Base-by-base conservation (phyloP, 2,113 vertebrate species). In the Seriola rivoliana region DNA sequence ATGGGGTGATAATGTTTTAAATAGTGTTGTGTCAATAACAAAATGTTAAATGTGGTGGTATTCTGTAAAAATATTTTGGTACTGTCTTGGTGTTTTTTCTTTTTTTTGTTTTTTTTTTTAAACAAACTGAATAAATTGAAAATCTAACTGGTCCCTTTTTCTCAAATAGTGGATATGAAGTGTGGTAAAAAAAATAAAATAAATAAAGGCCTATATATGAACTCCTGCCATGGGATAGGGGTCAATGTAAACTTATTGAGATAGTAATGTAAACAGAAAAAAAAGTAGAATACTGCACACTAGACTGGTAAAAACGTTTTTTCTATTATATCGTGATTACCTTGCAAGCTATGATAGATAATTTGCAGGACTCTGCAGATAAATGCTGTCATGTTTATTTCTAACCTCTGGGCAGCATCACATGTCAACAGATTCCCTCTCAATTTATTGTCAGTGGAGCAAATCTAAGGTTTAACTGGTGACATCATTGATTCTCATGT, bases 381-480 rank as follows among this genome's bases (percentile, higher is more conserved):
- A 70, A 65, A 78, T 34, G 36, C 42, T 25, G 64, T 68, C 40
- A 13, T 71, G 40, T 21, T 38, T 54, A 8, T 66, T 38, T 76
- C 58, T 76, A 46, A 84, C 72, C 69, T 71, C 66, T 63, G 62
- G 42, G 52, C 36, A 36, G 48, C 48, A 84, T 87, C 78, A 81
- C 57, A 79, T 84, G 48, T 88, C 67, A n/a, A 58, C 77, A 85
- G 54, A 85, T 44, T 46, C 74, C n/a, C n/a, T 71, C 81, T 82
- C 71, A 13, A 25, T 80, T 57, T 66, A 72, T 42, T 62, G 55
- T 73, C 70, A 80, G 40, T 67, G 69, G 69, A 82, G 75, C 85
- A 71, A 46, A 52, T 72, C 75, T 79, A 52, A 74, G 70, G 21
- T 77, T 65, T 63, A 17, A 64, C 60, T 85, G 72, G 63, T 83